Base-by-base conservation (phyloP, 2,797 vertebrate species). In the Orientallactaga sibirica region DNA sequence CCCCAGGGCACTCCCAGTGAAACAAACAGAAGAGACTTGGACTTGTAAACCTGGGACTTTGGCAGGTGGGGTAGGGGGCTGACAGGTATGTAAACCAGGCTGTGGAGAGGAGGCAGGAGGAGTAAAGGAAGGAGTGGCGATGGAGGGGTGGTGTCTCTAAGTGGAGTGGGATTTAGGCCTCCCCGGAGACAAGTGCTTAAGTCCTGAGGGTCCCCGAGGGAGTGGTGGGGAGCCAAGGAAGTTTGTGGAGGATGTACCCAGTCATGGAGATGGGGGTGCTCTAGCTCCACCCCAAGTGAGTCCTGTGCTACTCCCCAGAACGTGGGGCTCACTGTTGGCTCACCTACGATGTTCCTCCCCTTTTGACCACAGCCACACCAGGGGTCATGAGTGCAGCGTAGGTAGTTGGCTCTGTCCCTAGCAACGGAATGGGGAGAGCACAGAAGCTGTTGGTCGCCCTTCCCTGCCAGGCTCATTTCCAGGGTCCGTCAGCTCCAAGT, bases 31-130 rank as follows among this genome's bases (percentile, higher is more conserved):
- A 52, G 62, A 41, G 80, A 66, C 22, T n/a, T 29, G 33, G 27
- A 8, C 92, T 86, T 94, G 86, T 90, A 95, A 95, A 94, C 93
- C 68, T 91, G 86, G 93, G 77, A 91, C 89, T 93, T 81, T 71
- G 90, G 87, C 89, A 83, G 85, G 41, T 33, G 52, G 86, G 61
- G 20, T 67, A 61, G 58, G 90, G 74, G 62, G 68, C 70, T 41
- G 37, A 33, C 16, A n/a, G 86, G 55, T 19, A 33, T 92, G 94
- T 95, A 94, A 96, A 93, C 90, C 67, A 66, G 92, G 70, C 27
- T 85, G 77, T 76, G 78, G 64, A 67, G 33, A 75, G 76, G 81
- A 82, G 33, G 80, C 92, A 70, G 22, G 55, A 58, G n/a, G 52
- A 93, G 95, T 96, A 95, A 97, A 95, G 92, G 66, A 67, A 90